Percentiles rank a stretch among this genome's conserved stretches.
phyloP scores from a whole-genome alignment of 2,797 vertebrate species.

The Tenualosa ilisha region DNA sequence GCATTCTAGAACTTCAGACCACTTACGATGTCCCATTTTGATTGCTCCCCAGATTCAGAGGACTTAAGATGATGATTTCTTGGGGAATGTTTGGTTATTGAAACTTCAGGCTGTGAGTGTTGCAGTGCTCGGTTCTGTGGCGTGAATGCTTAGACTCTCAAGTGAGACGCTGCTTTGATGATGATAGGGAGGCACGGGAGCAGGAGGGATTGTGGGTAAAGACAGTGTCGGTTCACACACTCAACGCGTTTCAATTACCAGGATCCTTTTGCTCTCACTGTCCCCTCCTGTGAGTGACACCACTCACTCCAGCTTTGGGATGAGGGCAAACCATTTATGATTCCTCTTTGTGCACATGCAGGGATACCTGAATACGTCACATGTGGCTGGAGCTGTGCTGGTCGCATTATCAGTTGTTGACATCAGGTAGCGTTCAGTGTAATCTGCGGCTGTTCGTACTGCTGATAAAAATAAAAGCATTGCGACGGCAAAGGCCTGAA shows the following conservation, averaged over 20 bases:
- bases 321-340: slow-evolving; percentile 20
- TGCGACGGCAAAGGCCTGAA: slow-evolving; percentile 62
- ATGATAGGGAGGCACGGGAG: neutral
- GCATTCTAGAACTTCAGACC: slow-evolving; percentile 3
- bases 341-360: slow-evolving; percentile 24
- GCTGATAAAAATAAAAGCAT: slow-evolving; percentile 60
- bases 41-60: neutral
- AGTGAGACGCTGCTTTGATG: neutral
- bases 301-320: neutral
- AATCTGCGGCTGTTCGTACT: slow-evolving; percentile 58
- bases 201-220: neutral
- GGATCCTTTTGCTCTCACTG: neutral
- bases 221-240: neutral
- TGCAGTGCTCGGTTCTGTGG: neutral
- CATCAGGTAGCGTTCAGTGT: slow-evolving; percentile 48
- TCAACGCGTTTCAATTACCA: slow-evolving; percentile 4
- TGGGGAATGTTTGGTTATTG: neutral
- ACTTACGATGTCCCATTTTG: slow-evolving; percentile 1
- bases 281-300: neutral
- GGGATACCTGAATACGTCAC: slow-evolving; percentile 44
- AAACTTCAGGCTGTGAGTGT: neutral
- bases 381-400: slow-evolving; percentile 51
- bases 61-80: slow-evolving; percentile 8
- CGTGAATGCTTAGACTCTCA: neutral
- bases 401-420: slow-evolving; percentile 53